Evolutionary conservation across 2,888 invertebrate species (phyloP), one percentile per base, ranked within the genome.

Genomic region (Charanyca ferruginea): DNA sequence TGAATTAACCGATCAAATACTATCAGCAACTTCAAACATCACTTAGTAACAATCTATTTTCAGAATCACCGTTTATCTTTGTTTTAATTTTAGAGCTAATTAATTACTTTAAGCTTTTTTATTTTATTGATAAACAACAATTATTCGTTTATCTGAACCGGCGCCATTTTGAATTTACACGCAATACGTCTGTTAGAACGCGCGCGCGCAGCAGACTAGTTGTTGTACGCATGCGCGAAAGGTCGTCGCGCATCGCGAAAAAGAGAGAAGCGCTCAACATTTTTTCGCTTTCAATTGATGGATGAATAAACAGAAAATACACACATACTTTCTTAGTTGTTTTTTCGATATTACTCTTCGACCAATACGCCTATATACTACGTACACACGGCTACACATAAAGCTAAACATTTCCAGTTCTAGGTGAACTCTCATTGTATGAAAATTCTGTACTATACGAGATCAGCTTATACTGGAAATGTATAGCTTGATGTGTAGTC

Each of bases 131-230:
- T 67, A 77, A 74, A 80, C 54, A 71, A 74, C 75, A 13, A 64
- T 66, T 69, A 76, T 66, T 60, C 44, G 54, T 66, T 80, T 80
- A 80, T 80, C 73, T 67, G 20, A 7, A 59, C 58, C 42, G 55
- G 44, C 53, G 74, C 65, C 66, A 69, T 73, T 52, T 82, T 58
- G 52, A n/a, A 48, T 47, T 18, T 16, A 44, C 51, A 54, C 47
- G 28, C 45, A 28, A 32, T 52, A 73, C 83, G 80, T 81, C 80
- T 70, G 75, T 52, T 49, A 63, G 70, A 72, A 65, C 77, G 86
- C 87, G 86, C 86, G 80, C 77, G 87, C 88, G 86, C 81, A 71
- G 74, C 78, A 73, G 76, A 86, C 85, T 85, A 83, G 67, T 66
- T 73, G 83, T 65, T 75, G 85, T 79, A 75, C 72, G 78, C 82